phyloP scores from a whole-genome alignment of 2,888 invertebrate species.

The Idaea biselata region DNA sequence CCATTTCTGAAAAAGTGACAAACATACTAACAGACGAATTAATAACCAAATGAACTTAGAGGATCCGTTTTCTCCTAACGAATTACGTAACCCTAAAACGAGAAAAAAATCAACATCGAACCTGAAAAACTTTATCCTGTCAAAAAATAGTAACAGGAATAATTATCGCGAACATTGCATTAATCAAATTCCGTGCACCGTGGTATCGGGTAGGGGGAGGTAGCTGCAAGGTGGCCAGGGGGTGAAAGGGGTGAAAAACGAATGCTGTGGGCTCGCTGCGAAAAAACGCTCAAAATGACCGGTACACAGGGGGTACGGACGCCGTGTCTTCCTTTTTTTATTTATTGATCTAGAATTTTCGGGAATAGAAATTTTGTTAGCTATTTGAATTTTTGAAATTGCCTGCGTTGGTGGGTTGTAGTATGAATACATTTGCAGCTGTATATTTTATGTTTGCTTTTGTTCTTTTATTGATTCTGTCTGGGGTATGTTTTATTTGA shows the following conservation, averaged over 20 bases:
- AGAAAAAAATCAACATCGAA: conserved; percentile 48
- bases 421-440: background rate
- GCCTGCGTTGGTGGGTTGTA: background rate
- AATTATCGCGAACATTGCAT: conserved; percentile 80
- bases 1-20: no score
- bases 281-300: conserved; percentile 71
- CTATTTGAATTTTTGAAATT: conserved; percentile 24
- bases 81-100: conserved; percentile 10
- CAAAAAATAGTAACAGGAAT: conserved; percentile 79
- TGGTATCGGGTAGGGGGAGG: conserved; percentile 58
- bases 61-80: background rate
- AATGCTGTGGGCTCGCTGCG: conserved; percentile 72
- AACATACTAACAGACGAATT: background rate
- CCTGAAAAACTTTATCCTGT: conserved; percentile 68
- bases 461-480: background rate
- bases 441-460: background rate
- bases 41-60: background rate
- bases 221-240: conserved; percentile 21
- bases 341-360: conserved; percentile 33
- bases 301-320: conserved; percentile 32
- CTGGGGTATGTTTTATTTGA: background rate
- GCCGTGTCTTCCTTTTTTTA: conserved; percentile 31
- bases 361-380: conserved; percentile 24
- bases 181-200: conserved; percentile 80
- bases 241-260: conserved; percentile 59